These are phyloP conservation scores for Semibalanus balanoides DNA, from an alignment of 1,140 invertebrate species.

Conservation along the genomic window DNA sequence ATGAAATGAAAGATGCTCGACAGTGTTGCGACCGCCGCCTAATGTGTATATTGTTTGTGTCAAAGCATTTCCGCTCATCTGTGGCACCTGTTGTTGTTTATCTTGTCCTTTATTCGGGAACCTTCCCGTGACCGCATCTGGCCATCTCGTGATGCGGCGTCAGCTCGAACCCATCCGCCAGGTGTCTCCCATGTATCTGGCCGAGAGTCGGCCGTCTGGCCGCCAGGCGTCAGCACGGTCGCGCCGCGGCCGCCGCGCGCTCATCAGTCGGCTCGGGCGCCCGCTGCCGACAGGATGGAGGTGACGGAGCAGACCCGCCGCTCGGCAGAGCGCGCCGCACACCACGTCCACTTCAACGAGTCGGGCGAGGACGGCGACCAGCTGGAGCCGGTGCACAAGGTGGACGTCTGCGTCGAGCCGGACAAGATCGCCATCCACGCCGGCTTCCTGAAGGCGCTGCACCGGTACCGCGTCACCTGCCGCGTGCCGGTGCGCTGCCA, in stretches of 20 bases:
- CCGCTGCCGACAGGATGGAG: neutral
- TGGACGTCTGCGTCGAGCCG: neutral
- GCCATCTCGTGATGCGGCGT: too few species aligned
- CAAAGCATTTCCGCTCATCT: too few species aligned
- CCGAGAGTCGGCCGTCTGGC: too few species aligned
- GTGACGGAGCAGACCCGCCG: neutral
- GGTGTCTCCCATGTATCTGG: neutral
- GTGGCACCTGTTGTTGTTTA: too few species aligned
- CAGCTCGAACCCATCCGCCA: too few species aligned
- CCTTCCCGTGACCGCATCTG: too few species aligned
- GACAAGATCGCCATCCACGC: neutral
- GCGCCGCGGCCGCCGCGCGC: too few species aligned
- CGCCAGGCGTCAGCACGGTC: neutral
- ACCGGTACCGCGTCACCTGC: neutral
- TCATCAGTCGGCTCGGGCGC: neutral
- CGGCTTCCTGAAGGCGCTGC: neutral
- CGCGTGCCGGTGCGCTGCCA: neutral
- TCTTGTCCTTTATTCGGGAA: too few species aligned
- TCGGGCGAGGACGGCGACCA: neutral
- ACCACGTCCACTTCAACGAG: neutral
- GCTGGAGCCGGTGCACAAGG: neutral
- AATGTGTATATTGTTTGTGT: too few species aligned
- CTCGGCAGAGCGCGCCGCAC: neutral
- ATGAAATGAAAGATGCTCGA: too few species aligned
- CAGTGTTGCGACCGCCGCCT: too few species aligned